Evolutionary conservation across 2,888 invertebrate genomes (phyloP).

Genomic region (Micropterix aruncella): DNA sequence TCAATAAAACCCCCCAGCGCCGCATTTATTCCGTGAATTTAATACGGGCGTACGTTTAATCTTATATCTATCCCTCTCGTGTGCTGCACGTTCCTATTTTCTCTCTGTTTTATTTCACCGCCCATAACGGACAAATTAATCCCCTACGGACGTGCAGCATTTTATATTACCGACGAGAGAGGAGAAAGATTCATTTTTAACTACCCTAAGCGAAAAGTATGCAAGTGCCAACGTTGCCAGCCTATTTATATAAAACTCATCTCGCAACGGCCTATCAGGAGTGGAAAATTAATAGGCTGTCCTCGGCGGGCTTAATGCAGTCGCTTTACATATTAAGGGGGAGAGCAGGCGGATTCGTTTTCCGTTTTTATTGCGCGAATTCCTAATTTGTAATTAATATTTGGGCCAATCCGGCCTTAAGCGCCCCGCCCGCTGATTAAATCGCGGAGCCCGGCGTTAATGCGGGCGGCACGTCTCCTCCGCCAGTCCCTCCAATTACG

Average conservation of each 20-base stretch:
- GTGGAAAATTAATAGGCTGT: conserved; percentile 8
- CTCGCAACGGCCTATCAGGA: background rate
- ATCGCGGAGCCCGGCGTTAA: no score
- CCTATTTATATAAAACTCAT: no score
- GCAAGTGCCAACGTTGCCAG: background rate
- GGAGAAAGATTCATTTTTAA: conserved; percentile 9
- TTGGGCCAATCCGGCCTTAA: no score
- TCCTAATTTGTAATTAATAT: conserved; percentile 9
- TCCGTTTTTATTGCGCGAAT: conserved; percentile 8
- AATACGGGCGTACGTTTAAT: background rate
- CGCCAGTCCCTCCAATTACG: no score
- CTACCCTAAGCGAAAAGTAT: conserved; percentile 3
- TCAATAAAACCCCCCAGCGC: background rate
- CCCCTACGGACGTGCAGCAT: conserved; percentile 6
- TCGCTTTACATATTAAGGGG: conserved; percentile 10
- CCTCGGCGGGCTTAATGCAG: conserved; percentile 8
- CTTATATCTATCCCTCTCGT: background rate
- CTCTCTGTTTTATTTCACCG: conserved; percentile 3
- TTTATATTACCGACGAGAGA: conserved; percentile 6
- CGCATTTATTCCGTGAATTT: background rate
- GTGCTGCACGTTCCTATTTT: background rate
- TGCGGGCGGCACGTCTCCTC: no score
- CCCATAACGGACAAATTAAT: conserved; percentile 3
- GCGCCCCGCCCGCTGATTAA: no score
- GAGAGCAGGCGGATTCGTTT: conserved; percentile 6